A percentile compares a stretch with the other conserved stretches of the same genome.
Conservation (phyloP, 2,113 vertebrate species). For the Elachura formosa region DNA sequence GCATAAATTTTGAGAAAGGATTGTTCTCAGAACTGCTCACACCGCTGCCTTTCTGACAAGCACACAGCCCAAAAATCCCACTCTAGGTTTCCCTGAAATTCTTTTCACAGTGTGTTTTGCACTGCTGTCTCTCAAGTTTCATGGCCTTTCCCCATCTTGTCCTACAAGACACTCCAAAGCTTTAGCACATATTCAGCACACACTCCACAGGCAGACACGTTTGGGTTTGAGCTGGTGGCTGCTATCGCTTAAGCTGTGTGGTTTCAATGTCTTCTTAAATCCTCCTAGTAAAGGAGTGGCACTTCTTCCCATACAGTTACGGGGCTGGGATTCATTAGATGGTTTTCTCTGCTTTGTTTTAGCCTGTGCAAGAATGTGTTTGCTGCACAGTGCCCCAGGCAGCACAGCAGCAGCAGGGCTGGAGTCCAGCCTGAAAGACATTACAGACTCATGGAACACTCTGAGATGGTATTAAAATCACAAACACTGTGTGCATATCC, state of each 20-base stretch:
- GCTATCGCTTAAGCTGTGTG: not conserved
- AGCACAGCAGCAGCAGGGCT: not conserved
- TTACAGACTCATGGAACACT: not conserved
- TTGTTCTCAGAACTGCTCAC: not conserved
- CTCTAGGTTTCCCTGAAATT: not conserved
- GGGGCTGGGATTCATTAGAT: conserved; percentile 21
- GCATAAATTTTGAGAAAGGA: not conserved
- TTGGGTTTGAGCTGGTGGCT: not conserved
- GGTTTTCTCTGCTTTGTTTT: conserved; percentile 24
- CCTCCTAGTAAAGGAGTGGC: not conserved
- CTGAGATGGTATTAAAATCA: not conserved
- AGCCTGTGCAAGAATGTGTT: conserved; percentile 14
- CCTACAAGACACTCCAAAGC: not conserved
- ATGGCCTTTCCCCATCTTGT: not conserved
- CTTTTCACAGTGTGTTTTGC: not conserved
- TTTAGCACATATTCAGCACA: not conserved
- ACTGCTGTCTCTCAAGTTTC: not conserved
- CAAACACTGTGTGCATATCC: not conserved
- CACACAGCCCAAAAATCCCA: not conserved
- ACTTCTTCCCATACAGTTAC: not conserved
- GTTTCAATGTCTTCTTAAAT: not conserved
- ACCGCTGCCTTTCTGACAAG: not conserved
- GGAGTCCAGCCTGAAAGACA: not conserved
- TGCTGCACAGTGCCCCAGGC: not conserved
- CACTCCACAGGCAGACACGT: not conserved